Percentiles rank a stretch among this genome's conserved stretches.
Conservation (phyloP, 2,797 vertebrate species). For the Lateolabrax maculatus region DNA sequence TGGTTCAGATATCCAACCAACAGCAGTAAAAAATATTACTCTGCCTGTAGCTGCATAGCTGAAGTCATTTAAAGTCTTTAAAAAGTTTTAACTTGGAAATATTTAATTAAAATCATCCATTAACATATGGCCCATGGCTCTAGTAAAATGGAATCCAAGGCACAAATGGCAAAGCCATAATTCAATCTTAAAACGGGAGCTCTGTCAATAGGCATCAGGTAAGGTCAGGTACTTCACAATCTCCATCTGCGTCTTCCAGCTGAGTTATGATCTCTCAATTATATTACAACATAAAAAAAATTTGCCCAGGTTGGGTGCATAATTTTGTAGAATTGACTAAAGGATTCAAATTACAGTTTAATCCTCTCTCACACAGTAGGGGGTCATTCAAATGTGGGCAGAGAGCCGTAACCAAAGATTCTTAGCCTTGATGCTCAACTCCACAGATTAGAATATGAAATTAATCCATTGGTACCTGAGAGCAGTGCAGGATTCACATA, state of each 20-base stretch:
- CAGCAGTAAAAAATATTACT: slow-evolving; percentile 52
- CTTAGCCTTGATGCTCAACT: slow-evolving; percentile 43
- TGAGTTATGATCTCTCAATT: slow-evolving; percentile 78
- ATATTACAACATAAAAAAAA: slow-evolving; percentile 69
- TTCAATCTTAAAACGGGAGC: slow-evolving; percentile 73
- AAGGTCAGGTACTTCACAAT: slow-evolving; percentile 75
- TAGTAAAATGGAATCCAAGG: slow-evolving; percentile 70
- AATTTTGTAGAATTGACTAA: slow-evolving; percentile 70
- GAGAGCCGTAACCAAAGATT: slow-evolving; percentile 44
- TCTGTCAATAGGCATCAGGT: slow-evolving; percentile 76
- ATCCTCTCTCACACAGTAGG: slow-evolving; percentile 63
- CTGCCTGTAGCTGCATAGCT: slow-evolving; percentile 45
- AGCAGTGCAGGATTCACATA: slow-evolving; percentile 38
- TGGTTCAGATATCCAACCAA: slow-evolving; percentile 58
- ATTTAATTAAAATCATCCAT: slow-evolving; percentile 77
- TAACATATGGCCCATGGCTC: slow-evolving; percentile 74
- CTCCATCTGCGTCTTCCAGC: slow-evolving; percentile 68
- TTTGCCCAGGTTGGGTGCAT: slow-evolving; percentile 57
- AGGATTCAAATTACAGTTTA: slow-evolving; percentile 70
- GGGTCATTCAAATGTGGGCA: slow-evolving; percentile 55
- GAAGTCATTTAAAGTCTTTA: slow-evolving; percentile 69
- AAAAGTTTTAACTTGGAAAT: slow-evolving; percentile 73
- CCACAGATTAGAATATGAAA: slow-evolving; percentile 62
- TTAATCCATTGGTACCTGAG: slow-evolving; percentile 56
- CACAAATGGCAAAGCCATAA: slow-evolving; percentile 82